These are phyloP conservation scores for Tiaroga cobitis DNA, from an alignment of 2,797 vertebrate genomes.

Conservation along the genomic window DNA sequence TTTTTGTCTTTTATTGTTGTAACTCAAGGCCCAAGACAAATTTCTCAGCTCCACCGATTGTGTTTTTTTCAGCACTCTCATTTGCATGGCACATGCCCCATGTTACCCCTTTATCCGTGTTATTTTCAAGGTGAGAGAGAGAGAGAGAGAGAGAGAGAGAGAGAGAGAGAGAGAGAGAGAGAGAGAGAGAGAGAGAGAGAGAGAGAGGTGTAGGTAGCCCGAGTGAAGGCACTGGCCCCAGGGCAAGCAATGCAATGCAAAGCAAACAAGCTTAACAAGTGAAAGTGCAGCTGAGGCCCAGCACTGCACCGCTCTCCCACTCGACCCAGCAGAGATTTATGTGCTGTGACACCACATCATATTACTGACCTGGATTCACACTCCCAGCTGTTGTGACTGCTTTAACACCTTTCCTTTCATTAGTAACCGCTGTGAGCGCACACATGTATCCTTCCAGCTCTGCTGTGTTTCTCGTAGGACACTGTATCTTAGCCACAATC, in stretches of 20 bases:
- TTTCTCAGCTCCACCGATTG: not conserved
- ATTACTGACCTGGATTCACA: slow-evolving; percentile 63
- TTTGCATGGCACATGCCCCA: slow-evolving; percentile 44
- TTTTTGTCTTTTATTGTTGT: not conserved
- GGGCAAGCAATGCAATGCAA: slow-evolving; percentile 56
- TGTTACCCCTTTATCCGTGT: slow-evolving; percentile 21
- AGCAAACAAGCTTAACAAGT: slow-evolving; percentile 63
- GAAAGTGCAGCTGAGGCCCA: slow-evolving; percentile 60
- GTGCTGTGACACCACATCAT: slow-evolving; percentile 59
- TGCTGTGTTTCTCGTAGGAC: not conserved
- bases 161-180: slow-evolving; percentile 12
- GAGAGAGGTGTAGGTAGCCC: slow-evolving; percentile 20
- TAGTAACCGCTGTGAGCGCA: not conserved
- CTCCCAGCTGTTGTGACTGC: slow-evolving; percentile 41
- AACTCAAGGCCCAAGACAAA: not conserved
- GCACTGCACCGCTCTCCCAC: slow-evolving; percentile 25
- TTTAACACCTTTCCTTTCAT: slow-evolving; percentile 44
- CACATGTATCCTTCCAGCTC: not conserved
- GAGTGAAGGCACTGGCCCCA: slow-evolving; percentile 53
- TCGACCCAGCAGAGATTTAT: slow-evolving; percentile 57
- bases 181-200: slow-evolving; percentile 4
- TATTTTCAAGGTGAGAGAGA: too few relatives aligned
- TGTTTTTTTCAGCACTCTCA: slow-evolving; percentile 6
- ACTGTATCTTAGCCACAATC: not conserved
- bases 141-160: slow-evolving; percentile 12